phyloP scores from a whole-genome alignment of 2,888 invertebrate genomes.

The Arctia plantaginis region DNA sequence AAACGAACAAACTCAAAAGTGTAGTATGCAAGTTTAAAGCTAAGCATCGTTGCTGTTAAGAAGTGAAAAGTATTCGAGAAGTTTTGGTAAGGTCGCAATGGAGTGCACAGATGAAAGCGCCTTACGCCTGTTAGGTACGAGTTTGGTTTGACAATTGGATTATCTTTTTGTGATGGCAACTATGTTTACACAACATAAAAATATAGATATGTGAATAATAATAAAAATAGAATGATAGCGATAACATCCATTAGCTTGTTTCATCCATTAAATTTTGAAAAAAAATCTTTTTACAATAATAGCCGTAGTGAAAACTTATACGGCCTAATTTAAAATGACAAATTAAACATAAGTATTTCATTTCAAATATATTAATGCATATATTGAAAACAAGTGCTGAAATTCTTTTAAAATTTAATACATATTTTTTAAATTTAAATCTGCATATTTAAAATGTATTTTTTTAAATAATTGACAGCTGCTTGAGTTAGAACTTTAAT shows the following conservation, averaged over 20 bases:
- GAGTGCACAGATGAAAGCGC: constrained; percentile 71
- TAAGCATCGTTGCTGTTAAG: neutral
- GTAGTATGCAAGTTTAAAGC: neutral
- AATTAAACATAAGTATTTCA: neutral
- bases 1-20: too few relatives aligned
- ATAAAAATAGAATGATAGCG: too few relatives aligned
- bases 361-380: neutral
- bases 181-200: constrained; percentile 51
- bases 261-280: constrained; percentile 35
- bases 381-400: neutral
- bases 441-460: neutral
- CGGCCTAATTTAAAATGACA: neutral
- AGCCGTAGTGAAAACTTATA: neutral
- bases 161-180: constrained; percentile 71
- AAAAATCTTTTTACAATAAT: constrained; percentile 4
- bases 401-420: neutral
- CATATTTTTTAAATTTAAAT: too few relatives aligned
- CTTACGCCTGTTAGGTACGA: constrained; percentile 75
- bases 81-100: constrained; percentile 41
- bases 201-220: too few relatives aligned
- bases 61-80: constrained; percentile 37
- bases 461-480: neutral
- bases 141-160: constrained; percentile 80
- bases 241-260: constrained; percentile 37
- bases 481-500: neutral